Base-by-base conservation (phyloP, 1,140 invertebrate species). In the Pseudomyrmex pallidus region DNA sequence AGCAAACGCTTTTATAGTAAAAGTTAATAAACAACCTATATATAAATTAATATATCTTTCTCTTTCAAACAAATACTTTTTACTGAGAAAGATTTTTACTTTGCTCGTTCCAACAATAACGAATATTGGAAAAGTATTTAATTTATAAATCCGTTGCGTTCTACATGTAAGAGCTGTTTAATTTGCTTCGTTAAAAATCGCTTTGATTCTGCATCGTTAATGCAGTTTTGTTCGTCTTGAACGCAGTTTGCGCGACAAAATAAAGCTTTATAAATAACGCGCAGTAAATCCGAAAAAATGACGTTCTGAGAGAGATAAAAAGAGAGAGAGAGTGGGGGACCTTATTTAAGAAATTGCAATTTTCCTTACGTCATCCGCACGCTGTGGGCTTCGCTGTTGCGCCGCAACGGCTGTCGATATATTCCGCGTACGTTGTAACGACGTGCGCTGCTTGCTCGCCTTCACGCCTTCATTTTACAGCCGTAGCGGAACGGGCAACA, bases 401-500 rank as follows among this genome's bases (percentile, higher is more conserved):
- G 9, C 62, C 46, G 64, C 54, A n/a, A 4, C 66, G 59, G 15
- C 73, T 64, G 72, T 83, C 72, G 80, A 76, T 83, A 64, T 77
- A 70, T 82, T 73, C 54, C 59, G 15, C 59, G 20, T 63, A 66
- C 74, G 25, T 82, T 72, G 78, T 78, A 78, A 78, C 52, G 56
- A 59, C 78, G 54, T 54, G 50, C 61, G 9, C 66, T 48, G 77
- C 56, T 44, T 63, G 50, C 52, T 10, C 57, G 57, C 50, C 48
- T 17, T 78, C 82, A 46, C 67, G 17, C 72, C 46, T 83, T 83
- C 62, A 77, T 83, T 77, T 67, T 78, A 82, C 78, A 82, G 9
- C 52, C 25, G 48, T 20, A 5, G 35, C 17, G 67, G 52, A 13
- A 64, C 59, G 57, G 46, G 83, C 66, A 48, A 50, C 56, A n/a